Evolutionary conservation across 2,113 vertebrate genomes (phyloP), one percentile per base, ranked within the genome.

Genomic region (Trogon melanurus): DNA sequence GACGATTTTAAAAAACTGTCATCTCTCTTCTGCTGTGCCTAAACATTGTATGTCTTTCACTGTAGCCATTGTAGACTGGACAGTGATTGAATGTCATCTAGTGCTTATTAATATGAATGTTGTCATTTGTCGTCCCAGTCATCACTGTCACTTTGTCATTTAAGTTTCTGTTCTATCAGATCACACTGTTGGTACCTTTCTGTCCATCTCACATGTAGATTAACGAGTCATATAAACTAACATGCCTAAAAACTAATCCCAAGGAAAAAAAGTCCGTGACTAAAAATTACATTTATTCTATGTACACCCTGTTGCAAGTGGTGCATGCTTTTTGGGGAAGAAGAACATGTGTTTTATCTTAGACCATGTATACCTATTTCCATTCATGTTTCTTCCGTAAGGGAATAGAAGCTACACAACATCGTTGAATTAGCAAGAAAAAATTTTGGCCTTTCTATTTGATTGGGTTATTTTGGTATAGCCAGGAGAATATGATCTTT

Each of bases 121-220:
- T 97, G 97, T 97, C 91, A 95, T 97, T 97, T 98, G 88, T 98
- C 95, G 96, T 96, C 85, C 96, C 80, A 92, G 97, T 93, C 92
- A 96, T 93, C 66, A 72, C 88, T 97, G 97, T 96, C 97, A 97
- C 62, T 96, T 93, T 97, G 96, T 97, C 97, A 95, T 94, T 97
- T 95, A 86, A 91, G 74, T 97, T 95, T 96, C 85, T 67, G 53
- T 94, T 96, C 38, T 87, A 94, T 88, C 47, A 62, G 88, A 60
- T 91, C 58, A 7, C 17, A 45, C 30, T 79, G 61, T 78, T 95
- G 80, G 72, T 92, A 5, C 57, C 71, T 95, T 91, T 95, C 44
- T 93, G 65, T 83, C 51, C 94, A 47, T 74, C 53, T 85, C 79
- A 5, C 5, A 20, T 81, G 56, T 69, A 91, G 88, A 91, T 36